Percentiles rank a stretch among this genome's conserved stretches.
These are phyloP conservation scores for Tapirus indicus DNA, from an alignment of 2,797 vertebrate species.

Conservation along the genomic window DNA sequence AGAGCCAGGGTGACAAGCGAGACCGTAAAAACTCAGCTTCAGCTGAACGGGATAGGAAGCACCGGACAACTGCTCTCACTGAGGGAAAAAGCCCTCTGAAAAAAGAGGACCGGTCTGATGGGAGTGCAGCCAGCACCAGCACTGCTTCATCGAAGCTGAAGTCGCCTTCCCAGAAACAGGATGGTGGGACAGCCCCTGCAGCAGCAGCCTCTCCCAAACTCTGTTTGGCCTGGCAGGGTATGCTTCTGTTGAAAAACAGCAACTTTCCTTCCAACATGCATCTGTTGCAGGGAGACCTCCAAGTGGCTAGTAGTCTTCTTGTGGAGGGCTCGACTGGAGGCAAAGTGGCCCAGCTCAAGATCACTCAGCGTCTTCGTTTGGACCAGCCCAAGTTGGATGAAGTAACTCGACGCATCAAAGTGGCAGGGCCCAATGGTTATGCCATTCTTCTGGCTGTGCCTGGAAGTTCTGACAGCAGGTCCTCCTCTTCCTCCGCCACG, in stretches of 20 bases:
- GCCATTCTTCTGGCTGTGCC: constrained; percentile 97
- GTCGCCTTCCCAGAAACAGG: constrained; percentile 88
- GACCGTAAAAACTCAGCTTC: constrained; percentile 92
- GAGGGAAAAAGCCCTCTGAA: constrained; percentile 92
- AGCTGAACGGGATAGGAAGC: constrained; percentile 89
- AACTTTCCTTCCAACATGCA: constrained; percentile 99
- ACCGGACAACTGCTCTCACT: constrained; percentile 82
- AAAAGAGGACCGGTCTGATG: constrained; percentile 90
- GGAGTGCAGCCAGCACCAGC: constrained; percentile 86
- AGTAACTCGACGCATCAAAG: constrained; percentile 98
- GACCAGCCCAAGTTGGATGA: constrained; percentile 99
- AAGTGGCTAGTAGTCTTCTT: constrained; percentile 95
- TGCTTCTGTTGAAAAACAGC: constrained; percentile 99
- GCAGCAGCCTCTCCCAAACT: constrained; percentile 92
- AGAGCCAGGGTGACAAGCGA: constrained; percentile 91
- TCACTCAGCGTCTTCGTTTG: constrained; percentile 98
- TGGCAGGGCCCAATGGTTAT: constrained; percentile 96
- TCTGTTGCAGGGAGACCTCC: constrained; percentile 96
- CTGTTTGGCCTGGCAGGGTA: constrained; percentile 97
- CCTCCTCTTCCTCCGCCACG: constrained; percentile 86
- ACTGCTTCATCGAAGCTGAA: constrained; percentile 75
- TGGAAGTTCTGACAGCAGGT: constrained; percentile 91
- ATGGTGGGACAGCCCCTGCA: constrained; percentile 82
- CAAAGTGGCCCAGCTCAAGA: constrained; percentile 97
- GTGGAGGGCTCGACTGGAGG: constrained; percentile 94